A percentile compares a stretch with the other conserved stretches of the same genome.
These are phyloP conservation scores for Hymenochirus boettgeri DNA, from an alignment of 2,113 vertebrate species.

Conservation along the genomic window DNA sequence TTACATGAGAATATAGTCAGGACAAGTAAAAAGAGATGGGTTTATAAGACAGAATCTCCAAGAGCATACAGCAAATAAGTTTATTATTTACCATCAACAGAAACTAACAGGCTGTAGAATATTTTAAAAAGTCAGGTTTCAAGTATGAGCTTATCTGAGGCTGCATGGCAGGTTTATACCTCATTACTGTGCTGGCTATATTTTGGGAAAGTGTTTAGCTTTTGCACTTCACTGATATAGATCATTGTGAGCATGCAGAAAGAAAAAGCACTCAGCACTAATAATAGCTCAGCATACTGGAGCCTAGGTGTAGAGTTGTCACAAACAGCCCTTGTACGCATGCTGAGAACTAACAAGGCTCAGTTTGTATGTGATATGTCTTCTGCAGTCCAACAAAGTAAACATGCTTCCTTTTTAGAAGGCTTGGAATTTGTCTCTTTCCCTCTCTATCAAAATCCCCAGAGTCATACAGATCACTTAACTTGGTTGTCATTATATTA, in stretches of 20 bases:
- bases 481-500: not conserved
- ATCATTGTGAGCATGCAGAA: conserved; percentile 48
- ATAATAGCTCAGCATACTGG: conserved; percentile 47
- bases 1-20: too few species aligned
- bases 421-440: conserved; percentile 7
- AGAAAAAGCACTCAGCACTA: conserved; percentile 39
- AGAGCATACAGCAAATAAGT: too few species aligned
- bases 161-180: not conserved
- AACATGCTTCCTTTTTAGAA: conserved; percentile 26
- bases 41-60: too few species aligned
- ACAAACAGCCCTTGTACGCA: conserved; percentile 56
- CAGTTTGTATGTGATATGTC: conserved; percentile 48
- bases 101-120: too few species aligned
- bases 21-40: too few species aligned
- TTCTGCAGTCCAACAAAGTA: conserved; percentile 44
- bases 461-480: not conserved
- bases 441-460: not conserved
- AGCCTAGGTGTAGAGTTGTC: conserved; percentile 47
- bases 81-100: too few species aligned
- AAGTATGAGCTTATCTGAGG: not conserved
- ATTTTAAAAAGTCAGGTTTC: too few species aligned
- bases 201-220: conserved; percentile 42
- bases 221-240: not conserved
- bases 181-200: conserved; percentile 23
- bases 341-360: conserved; percentile 49